Base-by-base conservation (phyloP, 2,888 invertebrate species). In the Punctoribates punctum region DNA sequence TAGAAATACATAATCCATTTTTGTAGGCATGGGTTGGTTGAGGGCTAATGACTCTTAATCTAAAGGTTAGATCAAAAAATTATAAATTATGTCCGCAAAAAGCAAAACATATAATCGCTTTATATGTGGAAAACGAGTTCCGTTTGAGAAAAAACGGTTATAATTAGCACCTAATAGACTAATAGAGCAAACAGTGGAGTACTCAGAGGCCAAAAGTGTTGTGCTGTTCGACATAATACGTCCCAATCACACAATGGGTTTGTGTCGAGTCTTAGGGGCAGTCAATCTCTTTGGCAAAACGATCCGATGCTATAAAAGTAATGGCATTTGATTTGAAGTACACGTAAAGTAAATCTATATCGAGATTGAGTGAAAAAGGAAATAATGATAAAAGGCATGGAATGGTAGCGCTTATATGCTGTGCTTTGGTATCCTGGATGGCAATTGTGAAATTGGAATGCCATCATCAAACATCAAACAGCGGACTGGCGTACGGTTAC, bases 391-490 rank as follows among this genome's bases (percentile, higher is more conserved):
- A 38, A 65, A 65, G 25, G 57, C 25, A 48, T 11, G 15, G 15
- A 17, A 48, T 48, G 15, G 17, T 48, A 48, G 15, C 57, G 23
- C 23, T 23, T 57, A 25, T 25, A 25, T 48, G 9, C 20, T 9
- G 54, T 17, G 57, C 57, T 25, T 25, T 57, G 57, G 57, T 57
- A 57, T 57, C 57, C 65, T 38, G 65, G 34, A 29, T 65, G 34
- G 65, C 65, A 65, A 65, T 65, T 65, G 65, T 65, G 34, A 65
- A 65, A 65, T 25, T 65, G 65, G 65, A 65, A 65, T 65, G 65
- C 65, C 65, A 65, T 65, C 57, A 57, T 57, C 25, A 25, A 25
- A 20, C 57, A 57, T 57, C 65, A 38, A 65, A 65, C 34, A 65
- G 23, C 23, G 57, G 9, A 57, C 34, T 34, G 34, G 34, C 34